A percentile compares a stretch with the other conserved stretches of the same genome.
Evolutionary conservation across 2,113 vertebrate genomes (phyloP).

Genomic region (Marcusenius ussheri): DNA sequence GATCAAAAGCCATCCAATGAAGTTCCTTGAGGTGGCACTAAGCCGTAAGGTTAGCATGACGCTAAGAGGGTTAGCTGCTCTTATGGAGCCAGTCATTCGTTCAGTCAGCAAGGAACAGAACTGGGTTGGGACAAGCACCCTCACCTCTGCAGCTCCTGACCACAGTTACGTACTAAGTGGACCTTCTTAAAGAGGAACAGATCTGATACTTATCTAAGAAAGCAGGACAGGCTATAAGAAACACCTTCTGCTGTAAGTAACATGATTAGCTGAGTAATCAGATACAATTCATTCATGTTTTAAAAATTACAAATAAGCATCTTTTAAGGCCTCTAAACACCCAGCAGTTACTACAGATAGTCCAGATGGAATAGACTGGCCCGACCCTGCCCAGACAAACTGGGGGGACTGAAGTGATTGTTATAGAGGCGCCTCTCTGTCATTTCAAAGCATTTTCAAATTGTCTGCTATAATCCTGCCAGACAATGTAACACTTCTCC

Average conservation of each 20-base stretch:
- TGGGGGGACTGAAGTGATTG: not conserved
- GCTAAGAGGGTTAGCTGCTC: slow-evolving; percentile 55
- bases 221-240: not conserved
- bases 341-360: not conserved
- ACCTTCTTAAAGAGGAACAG: not conserved
- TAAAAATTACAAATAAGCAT: not conserved
- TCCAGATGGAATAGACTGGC: not conserved
- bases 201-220: not conserved
- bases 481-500: not conserved
- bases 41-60: slow-evolving; percentile 46
- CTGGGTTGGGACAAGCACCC: not conserved
- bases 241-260: not conserved
- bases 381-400: not conserved
- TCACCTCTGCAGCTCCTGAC: not conserved
- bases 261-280: not conserved
- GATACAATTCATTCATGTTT: not conserved
- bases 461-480: not conserved
- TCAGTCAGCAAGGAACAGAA: not conserved
- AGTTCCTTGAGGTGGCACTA: slow-evolving; percentile 44
- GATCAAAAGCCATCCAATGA: slow-evolving; percentile 40
- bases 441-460: not conserved
- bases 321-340: not conserved
- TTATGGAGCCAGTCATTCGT: slow-evolving; percentile 33
- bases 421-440: not conserved
- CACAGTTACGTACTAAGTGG: not conserved